phyloP scores from a whole-genome alignment of 2,888 invertebrate genomes.

The Cheiracanthium punctorium region DNA sequence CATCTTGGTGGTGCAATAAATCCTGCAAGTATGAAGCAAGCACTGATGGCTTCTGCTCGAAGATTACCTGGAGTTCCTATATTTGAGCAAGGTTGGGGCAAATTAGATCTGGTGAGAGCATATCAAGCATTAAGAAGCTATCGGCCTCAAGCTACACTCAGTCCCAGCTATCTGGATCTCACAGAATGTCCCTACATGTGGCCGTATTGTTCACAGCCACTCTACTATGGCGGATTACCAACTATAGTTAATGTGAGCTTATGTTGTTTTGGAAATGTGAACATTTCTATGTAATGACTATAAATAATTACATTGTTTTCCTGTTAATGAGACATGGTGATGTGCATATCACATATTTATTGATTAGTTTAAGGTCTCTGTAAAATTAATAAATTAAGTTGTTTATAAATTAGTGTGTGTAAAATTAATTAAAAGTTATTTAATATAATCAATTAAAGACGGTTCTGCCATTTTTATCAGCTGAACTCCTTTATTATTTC shows the following conservation, averaged over 20 bases:
- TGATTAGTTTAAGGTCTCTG: no score
- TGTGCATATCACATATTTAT: no score
- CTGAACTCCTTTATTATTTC: no score
- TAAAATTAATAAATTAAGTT: no score
- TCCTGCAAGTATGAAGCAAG: constrained; percentile 96
- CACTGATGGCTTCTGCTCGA: constrained; percentile 91
- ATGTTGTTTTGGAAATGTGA: neutral
- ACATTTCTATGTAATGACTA: no score
- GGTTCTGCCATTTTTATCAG: no score
- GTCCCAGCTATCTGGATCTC: constrained; percentile 89
- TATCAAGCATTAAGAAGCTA: constrained; percentile 83
- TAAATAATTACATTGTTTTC: no score
- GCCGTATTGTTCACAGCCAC: constrained; percentile 97
- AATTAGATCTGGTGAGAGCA: constrained; percentile 91
- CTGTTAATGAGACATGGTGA: no score
- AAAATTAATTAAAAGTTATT: no score
- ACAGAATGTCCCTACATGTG: constrained; percentile 98
- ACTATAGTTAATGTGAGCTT: constrained; percentile 86
- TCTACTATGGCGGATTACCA: constrained; percentile 91
- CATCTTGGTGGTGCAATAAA: constrained; percentile 82
- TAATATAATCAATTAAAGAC: no score
- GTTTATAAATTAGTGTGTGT: no score
- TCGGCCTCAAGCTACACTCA: constrained; percentile 81
- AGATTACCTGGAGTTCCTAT: constrained; percentile 90
- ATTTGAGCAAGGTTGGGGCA: constrained; percentile 98